Base-by-base conservation (phyloP, 2,797 vertebrate genomes). In the Botia almorhae region DNA sequence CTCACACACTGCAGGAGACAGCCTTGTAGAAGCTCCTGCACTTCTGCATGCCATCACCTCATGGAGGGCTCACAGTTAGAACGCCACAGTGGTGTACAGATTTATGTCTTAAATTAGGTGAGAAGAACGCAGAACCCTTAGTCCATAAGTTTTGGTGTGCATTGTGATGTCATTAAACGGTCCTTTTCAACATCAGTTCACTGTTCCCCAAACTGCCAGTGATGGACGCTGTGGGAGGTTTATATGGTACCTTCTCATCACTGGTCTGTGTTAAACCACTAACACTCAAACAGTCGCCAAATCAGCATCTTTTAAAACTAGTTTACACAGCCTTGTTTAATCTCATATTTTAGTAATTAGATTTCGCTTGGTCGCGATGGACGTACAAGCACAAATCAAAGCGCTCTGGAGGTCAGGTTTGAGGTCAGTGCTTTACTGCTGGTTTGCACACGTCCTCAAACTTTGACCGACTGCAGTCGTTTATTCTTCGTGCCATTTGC, bases 1-100 rank as follows among this genome's bases (percentile, higher is more conserved):
- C 83, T 63, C 87, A 90, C 77, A 67, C 73, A 0, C 85, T 91
- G 26, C 88, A 92, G 83, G 94, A 95, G 83, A 95, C 94, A 0
- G 90, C 92, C 17, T 88, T 95, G 86, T 95, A 88, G 93, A 46
- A 16, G 17, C 7, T 60, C 50, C 12, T 17, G 10, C 10, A 29
- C 36, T 39, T 39, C 36, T 17, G 8, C 17, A 1, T 21, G 21
- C 8, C 69, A 13, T 36, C 11, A 23, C 43, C 6, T 7, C 6
- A 39, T 6, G 5, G 36, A 19, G 3, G 33, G 56, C 12, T 17
- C 3, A 50, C 14, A 10, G 56, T 65, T 58, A 51, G 36, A 10
- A 76, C 76, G 67, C 69, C 56, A 63, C 65, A 70, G 33, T 14
- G 48, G 74, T 33, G 16, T 36, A 5, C 16, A 33, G 17, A 63